A percentile compares a stretch with the other conserved stretches of the same genome.
Evolutionary conservation across 2,888 invertebrate genomes (phyloP).

Genomic region (Clunio marinus): DNA sequence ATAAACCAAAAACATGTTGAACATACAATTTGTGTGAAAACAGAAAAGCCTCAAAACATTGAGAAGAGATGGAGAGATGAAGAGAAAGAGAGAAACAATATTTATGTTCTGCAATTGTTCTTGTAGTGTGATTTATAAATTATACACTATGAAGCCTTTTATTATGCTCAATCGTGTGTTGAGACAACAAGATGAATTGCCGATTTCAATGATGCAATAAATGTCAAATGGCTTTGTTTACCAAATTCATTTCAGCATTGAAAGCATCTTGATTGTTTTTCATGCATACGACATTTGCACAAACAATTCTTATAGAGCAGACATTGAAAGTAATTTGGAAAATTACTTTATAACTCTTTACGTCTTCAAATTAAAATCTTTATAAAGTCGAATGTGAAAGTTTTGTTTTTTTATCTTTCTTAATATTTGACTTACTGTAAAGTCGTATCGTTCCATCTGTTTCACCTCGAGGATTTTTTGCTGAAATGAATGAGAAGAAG

Average conservation of each 20-base stretch:
- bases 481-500: background rate
- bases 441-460: conserved; percentile 85
- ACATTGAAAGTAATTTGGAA: background rate
- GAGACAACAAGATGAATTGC: conserved; percentile 8
- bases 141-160: conserved; percentile 27
- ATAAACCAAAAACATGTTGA: conserved; percentile 33
- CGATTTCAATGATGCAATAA: conserved; percentile 33
- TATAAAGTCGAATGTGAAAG: background rate
- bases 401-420: too few species aligned
- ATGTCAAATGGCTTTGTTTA: conserved; percentile 33
- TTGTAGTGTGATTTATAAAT: conserved; percentile 34
- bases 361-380: conserved; percentile 34
- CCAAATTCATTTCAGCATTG: background rate
- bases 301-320: background rate
- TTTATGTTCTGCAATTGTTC: conserved; percentile 28
- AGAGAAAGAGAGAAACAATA: conserved; percentile 2
- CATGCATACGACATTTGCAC: background rate
- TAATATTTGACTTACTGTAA: conserved; percentile 66
- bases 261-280: background rate
- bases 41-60: conserved; percentile 11
- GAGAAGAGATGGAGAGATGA: too few species aligned
- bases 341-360: background rate
- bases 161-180: background rate
- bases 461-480: conserved; percentile 86
- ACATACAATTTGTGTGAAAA: conserved; percentile 19